Evolutionary conservation across 2,888 invertebrate species (phyloP), one percentile per base, ranked within the genome.

Genomic region (Tetrapedia diversipes): DNA sequence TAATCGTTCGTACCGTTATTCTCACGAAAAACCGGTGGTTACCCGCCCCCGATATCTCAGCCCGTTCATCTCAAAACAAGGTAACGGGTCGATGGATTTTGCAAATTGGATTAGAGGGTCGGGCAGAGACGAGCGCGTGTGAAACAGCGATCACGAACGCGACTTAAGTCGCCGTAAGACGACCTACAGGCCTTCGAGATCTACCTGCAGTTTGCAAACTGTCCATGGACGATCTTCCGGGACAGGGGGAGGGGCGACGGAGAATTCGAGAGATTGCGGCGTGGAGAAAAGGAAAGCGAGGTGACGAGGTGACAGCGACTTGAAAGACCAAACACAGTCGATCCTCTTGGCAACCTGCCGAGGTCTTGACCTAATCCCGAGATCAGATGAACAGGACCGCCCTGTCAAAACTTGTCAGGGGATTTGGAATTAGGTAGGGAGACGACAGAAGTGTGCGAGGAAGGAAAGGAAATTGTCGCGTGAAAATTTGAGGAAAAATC

Each of bases 381-480:
- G 88, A 89, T 91, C 88, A 85, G 86, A 83, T 83, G 82, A 84
- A 79, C 84, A 72, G 80, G 74, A 51, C 83, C 85, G 82, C 83
- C 82, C 87, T 90, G 91, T 91, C 91, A 91, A 91, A 91, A 91
- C 90, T 91, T 90, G 89, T 90, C 89, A 90, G 84, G 84, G 81
- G 79, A 77, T 81, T 77, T 66, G 65, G 83, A 70, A 78, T 69
- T 68, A 67, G 29, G 53, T 56, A 66, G 43, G 4, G 39, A 66
- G 45, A 51, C 37, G 7, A 19, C 11, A 14, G 8, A 22, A 8
- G 10, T 16, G 14, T 16, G 29, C 11, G 24, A 4, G 27, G 19
- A 11, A 39, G n/a, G 16, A 16, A 16, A 22, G 43, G 16, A 51
- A 43, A 24, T 10, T 11, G n/a, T 41, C 19, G 47, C 45, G 70